These are phyloP conservation scores for Leucophenga maculata DNA, from an alignment of 2,888 invertebrate species.

Conservation along the genomic window DNA sequence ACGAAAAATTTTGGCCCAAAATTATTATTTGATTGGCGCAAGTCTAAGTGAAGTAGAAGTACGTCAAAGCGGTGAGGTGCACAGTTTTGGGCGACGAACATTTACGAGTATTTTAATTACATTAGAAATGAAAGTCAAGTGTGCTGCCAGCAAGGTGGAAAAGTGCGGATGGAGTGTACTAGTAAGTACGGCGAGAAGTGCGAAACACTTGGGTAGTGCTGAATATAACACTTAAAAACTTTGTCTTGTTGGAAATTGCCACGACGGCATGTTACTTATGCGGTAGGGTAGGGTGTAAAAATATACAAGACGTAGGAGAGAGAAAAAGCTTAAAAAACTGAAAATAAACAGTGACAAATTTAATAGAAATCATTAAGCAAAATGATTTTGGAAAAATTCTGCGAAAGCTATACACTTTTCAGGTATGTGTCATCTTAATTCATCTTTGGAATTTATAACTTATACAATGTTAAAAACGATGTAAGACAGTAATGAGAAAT, in stretches of 20 bases:
- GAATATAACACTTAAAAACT: conserved; percentile 10
- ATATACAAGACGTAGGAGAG: no score
- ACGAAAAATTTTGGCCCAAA: conserved; percentile 15
- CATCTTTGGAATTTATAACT: no score
- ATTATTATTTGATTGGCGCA: conserved; percentile 23
- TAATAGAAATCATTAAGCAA: no score
- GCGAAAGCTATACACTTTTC: no score
- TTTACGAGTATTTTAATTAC: conserved; percentile 58
- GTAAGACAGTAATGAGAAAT: no score
- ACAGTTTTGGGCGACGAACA: conserved; percentile 36
- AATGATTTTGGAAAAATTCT: no score
- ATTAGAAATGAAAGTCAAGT: conserved; percentile 48
- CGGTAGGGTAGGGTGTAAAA: no score
- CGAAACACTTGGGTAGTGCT: neutral
- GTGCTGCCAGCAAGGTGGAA: neutral
- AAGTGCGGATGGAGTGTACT: neutral
- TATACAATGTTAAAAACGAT: no score
- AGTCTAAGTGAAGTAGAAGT: conserved; percentile 13
- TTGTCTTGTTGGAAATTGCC: conserved; percentile 3
- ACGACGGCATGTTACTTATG: neutral
- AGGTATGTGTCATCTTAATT: no score
- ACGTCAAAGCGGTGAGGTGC: neutral
- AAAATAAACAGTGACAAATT: no score
- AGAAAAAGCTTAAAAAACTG: no score
- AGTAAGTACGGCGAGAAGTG: neutral